Base-by-base conservation (phyloP, 1,140 invertebrate genomes). In the Chlorops oryzae region DNA sequence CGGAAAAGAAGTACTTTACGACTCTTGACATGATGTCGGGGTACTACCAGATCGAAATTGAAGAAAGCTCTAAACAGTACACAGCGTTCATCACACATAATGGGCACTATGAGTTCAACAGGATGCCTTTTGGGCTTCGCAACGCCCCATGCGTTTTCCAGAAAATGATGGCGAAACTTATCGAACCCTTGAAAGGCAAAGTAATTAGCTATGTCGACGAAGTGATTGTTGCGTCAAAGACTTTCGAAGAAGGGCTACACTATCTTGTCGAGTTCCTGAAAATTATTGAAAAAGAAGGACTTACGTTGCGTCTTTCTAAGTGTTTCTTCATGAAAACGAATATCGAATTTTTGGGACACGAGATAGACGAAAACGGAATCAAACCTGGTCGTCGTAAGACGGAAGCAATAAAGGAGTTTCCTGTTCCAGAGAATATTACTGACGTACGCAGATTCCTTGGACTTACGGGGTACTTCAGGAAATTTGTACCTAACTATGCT, bases 11-110 rank as follows among this genome's bases (percentile, higher is more conserved):
- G 37, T 75, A 69, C 45, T 78, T 79, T 52, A 60, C 61, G 2
- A 62, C 62, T 0, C 46, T 80, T 5, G 76, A 81, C 58, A 38
- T 78, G 9, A 55, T 55, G 0, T 65, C 56, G 41, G 77, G 77
- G 6, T 81, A 75, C 57, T 74, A 72, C 57, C 77, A 81, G 57
- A 65, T 81, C 12, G 47, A 57, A 12, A 54, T 79, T 5, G 52
- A 66, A 15, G 27, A 49, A 27, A 37, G 67, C 13, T 63, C 70
- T 49, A 58, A 25, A 20, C 27, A 53, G 0, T 77, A 78, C 58
- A 77, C 75, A 2, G 75, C 72, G 0, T 77, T 78, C 52, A 50
- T 54, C 0, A 65, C 62, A 34, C 59, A 51, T 25, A 49, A 57
- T 21, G 57, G 61, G n/a, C n/a, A n/a, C n/a, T n/a, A n/a, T n/a